Evolutionary conservation across 2,888 invertebrate species (phyloP), one percentile per base, ranked within the genome.

Genomic region (Cerastis leucographa): DNA sequence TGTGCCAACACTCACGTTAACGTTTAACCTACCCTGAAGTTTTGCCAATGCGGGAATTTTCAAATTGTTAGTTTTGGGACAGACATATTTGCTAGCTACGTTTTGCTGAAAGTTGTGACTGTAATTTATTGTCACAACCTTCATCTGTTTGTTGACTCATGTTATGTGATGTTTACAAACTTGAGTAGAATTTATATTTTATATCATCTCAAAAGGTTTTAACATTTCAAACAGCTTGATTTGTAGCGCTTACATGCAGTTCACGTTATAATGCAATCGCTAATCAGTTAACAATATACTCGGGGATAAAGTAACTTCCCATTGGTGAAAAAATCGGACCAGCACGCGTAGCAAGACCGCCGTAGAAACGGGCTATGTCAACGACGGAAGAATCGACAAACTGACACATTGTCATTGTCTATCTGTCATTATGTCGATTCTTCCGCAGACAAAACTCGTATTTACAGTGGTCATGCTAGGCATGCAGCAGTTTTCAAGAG

Each of bases 1-100:
- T 72, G 64, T 74, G 77, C 82, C 74, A 82, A 87, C 86, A 42
- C 81, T 83, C 69, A 84, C 80, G 64, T 75, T 74, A 75, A 71
- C 68, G 76, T 66, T 71, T 74, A 78, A 74, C 59, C 66, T 84
- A 69, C 70, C 77, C 84, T 86, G 84, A 84, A 78, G 82, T 72
- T 78, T 54, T 78, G 85, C 85, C 83, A 86, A 84, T 79, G 76
- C 68, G 17, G 40, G 11, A 68, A 81, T 78, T 76, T 73, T 79
- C 70, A 76, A 74, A 74, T 80, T 72, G 66, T 74, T 74, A 59
- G 25, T 79, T 79, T 76, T 71, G 66, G 62, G 22, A 64, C 67
- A 59, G 73, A 81, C 79, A 73, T 70, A 73, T 74, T 79, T 84
- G n/a, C 74, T 71, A 69, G 59, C 68, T 42, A 42, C 59, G 17